A percentile compares a stretch with the other conserved stretches of the same genome.
These are phyloP conservation scores for Lasioglossum pauxillum DNA, from an alignment of 2,888 invertebrate species.

Conservation along the genomic window DNA sequence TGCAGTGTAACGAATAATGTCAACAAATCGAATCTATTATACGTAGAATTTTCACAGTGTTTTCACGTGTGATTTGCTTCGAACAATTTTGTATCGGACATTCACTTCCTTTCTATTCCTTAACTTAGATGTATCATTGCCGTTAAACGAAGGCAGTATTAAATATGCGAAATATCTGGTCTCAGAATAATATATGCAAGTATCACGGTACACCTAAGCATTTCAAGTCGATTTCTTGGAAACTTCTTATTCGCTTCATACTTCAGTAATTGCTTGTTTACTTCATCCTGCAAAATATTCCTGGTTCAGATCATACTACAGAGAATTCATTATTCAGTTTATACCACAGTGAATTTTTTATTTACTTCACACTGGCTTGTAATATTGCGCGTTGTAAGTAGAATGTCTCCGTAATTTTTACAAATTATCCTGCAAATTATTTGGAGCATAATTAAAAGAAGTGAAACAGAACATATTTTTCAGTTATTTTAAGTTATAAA, in stretches of 20 bases:
- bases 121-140: background rate
- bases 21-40: background rate
- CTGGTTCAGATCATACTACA: background rate
- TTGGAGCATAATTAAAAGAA: background rate
- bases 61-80: background rate
- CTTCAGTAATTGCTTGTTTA: background rate
- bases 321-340: background rate
- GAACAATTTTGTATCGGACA: slow-evolving; percentile 16
- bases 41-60: background rate
- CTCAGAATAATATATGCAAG: slow-evolving; percentile 4
- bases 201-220: background rate
- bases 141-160: slow-evolving; percentile 12
- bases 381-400: background rate
- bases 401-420: background rate
- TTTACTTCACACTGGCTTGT: background rate
- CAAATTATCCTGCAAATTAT: background rate
- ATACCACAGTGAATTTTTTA: background rate
- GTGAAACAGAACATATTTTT: background rate
- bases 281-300: background rate
- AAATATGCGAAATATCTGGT: slow-evolving; percentile 6
- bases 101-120: slow-evolving; percentile 31
- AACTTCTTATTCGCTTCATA: background rate
- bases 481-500: no score
- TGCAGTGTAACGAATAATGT: background rate
- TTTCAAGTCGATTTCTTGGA: background rate